A percentile compares a stretch with the other conserved stretches of the same genome.
Evolutionary conservation across 2,888 invertebrate species (phyloP).

Genomic region (Dorcus hopei): DNA sequence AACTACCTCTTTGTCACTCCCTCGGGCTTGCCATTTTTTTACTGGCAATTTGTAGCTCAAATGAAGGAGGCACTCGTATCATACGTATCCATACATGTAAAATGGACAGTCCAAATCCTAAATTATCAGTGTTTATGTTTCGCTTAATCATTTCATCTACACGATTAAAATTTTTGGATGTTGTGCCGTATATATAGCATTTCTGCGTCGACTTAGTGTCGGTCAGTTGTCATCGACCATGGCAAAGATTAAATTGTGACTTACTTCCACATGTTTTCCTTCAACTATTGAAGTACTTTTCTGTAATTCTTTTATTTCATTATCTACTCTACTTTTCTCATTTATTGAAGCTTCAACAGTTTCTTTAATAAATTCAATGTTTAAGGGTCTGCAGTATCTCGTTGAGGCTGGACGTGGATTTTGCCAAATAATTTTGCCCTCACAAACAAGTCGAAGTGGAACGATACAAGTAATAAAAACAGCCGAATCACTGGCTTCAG

Average conservation of each 20-base stretch:
- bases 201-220: conserved; percentile 15
- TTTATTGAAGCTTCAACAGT: conserved; percentile 17
- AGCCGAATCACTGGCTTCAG: too few species aligned
- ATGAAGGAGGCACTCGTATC: conserved; percentile 31
- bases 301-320: conserved; percentile 18
- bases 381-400: conserved; percentile 33
- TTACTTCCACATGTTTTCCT: conserved; percentile 14
- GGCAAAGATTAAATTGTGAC: conserved; percentile 22
- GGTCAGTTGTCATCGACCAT: conserved; percentile 31
- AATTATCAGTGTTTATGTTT: conserved; percentile 18
- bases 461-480: background rate
- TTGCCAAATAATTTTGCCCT: conserved; percentile 30
- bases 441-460: background rate
- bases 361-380: conserved; percentile 34
- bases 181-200: conserved; percentile 23
- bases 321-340: too few species aligned
- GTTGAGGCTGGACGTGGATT: conserved; percentile 35
- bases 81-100: conserved; percentile 30
- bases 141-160: conserved; percentile 20
- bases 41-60: conserved; percentile 23
- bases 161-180: conserved; percentile 25
- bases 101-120: conserved; percentile 24
- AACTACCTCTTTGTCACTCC: conserved; percentile 18
- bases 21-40: conserved; percentile 26
- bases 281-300: conserved; percentile 18